phyloP scores from a whole-genome alignment of 2,113 vertebrate genomes.

The Athene noctua region DNA sequence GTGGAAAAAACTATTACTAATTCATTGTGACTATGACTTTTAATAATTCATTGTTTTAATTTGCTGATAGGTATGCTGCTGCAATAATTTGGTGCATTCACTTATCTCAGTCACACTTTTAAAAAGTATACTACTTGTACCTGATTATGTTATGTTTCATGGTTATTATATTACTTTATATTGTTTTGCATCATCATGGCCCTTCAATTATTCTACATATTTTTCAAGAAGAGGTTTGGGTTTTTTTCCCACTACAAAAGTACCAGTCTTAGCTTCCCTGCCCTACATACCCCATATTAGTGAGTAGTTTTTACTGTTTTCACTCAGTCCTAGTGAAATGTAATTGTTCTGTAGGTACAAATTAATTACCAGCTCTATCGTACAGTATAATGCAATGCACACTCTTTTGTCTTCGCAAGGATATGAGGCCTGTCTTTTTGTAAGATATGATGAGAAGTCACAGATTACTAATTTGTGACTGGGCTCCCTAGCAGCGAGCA shows the following conservation, averaged over 20 bases:
- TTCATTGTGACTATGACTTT: neutral
- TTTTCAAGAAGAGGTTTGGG: neutral
- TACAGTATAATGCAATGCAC: neutral
- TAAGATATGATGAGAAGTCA: neutral
- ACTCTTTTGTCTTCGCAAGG: neutral
- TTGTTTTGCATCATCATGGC: neutral
- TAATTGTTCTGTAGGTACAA: neutral
- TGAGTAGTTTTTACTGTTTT: neutral
- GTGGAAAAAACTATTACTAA: neutral
- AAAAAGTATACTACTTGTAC: neutral
- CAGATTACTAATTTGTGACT: neutral
- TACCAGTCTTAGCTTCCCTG: neutral
- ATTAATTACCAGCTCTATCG: neutral
- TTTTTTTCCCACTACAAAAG: neutral
- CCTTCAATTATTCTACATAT: neutral
- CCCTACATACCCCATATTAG: neutral
- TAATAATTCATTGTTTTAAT: neutral
- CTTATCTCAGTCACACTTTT: neutral
- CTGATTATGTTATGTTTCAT: neutral
- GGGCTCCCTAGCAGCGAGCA: neutral
- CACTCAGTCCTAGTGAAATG: neutral
- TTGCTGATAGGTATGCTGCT: neutral
- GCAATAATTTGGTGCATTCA: neutral
- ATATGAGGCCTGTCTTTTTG: neutral
- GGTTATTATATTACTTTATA: neutral